Percentiles rank a stretch among this genome's conserved stretches.
Conservation (phyloP, 2,113 vertebrate genomes). For the Corydoras maculifer region DNA sequence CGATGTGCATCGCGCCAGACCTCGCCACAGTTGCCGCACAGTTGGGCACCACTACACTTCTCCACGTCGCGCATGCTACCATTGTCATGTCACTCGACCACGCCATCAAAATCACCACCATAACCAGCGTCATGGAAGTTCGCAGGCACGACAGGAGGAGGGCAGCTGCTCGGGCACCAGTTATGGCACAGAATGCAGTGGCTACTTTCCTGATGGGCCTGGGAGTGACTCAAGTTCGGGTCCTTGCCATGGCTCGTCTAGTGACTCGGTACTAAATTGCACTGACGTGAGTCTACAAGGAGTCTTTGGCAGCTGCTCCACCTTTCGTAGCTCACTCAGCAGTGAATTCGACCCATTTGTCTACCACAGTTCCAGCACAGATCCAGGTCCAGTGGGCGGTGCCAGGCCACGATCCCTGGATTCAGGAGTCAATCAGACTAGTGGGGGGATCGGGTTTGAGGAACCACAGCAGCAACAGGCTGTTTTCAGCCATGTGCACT, state of each 20-base stretch:
- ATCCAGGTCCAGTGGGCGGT: slow-evolving; percentile 48
- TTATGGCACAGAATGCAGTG: slow-evolving; percentile 85
- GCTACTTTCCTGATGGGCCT: slow-evolving; percentile 87
- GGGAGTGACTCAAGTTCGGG: slow-evolving; percentile 95
- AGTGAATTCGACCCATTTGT: slow-evolving; percentile 90
- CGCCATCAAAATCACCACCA: slow-evolving; percentile 44
- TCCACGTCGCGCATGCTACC: slow-evolving; percentile 59
- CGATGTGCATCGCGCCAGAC: slow-evolving; percentile 51
- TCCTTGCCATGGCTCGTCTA: slow-evolving; percentile 91
- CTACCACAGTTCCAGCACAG: slow-evolving; percentile 67
- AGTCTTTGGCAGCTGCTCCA: slow-evolving; percentile 92
- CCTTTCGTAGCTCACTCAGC: slow-evolving; percentile 92
- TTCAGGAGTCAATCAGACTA: slow-evolving; percentile 63
- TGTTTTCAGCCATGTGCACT: slow-evolving; percentile 85
- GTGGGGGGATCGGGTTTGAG: slow-evolving; percentile 44
- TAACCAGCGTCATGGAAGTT: slow-evolving; percentile 28
- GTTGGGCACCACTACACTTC: slow-evolving; percentile 25
- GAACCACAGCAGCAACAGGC: slow-evolving; percentile 65
- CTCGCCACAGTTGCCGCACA: slow-evolving; percentile 57
- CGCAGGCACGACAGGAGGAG: slow-evolving; percentile 68
- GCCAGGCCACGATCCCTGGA: slow-evolving; percentile 77
- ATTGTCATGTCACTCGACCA: slow-evolving; percentile 61
- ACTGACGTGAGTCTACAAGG: slow-evolving; percentile 90
- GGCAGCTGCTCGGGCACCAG: slow-evolving; percentile 86
- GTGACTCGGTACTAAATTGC: slow-evolving; percentile 92